Evolutionary conservation across 2,113 vertebrate species (phyloP).

Genomic region (Callorhinus ursinus): DNA sequence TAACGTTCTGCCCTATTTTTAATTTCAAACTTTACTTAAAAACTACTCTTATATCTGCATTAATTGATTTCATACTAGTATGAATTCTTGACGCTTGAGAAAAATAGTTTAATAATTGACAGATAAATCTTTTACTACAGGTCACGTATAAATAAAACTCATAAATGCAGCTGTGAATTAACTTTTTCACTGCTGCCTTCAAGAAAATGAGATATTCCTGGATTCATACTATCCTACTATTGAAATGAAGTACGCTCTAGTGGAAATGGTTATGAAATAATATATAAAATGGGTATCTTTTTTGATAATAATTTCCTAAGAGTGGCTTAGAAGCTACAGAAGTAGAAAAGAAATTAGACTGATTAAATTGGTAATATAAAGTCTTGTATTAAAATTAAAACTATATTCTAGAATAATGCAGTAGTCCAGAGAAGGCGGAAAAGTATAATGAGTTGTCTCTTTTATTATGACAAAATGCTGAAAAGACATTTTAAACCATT

Average conservation of each 20-base stretch:
- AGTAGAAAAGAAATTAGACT: neutral
- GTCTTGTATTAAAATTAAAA: conserved; percentile 41
- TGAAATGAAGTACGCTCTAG: neutral
- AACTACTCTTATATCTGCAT: conserved; percentile 49
- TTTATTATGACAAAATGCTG: conserved; percentile 3
- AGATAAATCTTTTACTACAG: conserved; percentile 2
- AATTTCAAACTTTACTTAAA: conserved; percentile 61
- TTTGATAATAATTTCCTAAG: neutral
- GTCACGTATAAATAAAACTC: conserved; percentile 49
- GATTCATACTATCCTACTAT: neutral
- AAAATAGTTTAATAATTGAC: conserved; percentile 45
- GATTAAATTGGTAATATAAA: neutral
- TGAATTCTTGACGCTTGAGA: neutral
- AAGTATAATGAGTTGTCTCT: neutral
- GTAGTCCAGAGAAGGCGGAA: neutral
- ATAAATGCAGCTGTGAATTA: conserved; percentile 38
- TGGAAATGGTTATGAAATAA: neutral
- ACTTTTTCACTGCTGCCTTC: conserved; percentile 30
- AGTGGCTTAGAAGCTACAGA: neutral
- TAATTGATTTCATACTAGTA: neutral
- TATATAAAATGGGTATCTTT: neutral
- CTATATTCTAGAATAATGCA: neutral
- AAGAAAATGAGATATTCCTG: neutral
- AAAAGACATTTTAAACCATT: conserved; percentile 11
- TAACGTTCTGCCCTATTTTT: conserved; percentile 11